Evolutionary conservation across 2,888 invertebrate species (phyloP).

Genomic region (Cheilosia impressa): DNA sequence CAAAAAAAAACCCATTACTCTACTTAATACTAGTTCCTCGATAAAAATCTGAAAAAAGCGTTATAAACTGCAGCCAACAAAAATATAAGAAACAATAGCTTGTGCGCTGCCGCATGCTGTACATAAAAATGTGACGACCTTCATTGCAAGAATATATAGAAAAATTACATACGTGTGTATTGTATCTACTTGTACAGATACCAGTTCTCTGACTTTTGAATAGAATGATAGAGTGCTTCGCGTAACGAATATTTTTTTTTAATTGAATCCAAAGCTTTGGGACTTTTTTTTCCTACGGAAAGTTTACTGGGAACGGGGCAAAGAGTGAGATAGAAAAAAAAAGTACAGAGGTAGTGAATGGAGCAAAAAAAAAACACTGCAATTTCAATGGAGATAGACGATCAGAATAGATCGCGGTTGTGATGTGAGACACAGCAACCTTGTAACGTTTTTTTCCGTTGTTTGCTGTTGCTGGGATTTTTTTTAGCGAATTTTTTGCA

Average conservation of each 20-base stretch:
- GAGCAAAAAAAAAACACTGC: conserved; percentile 22
- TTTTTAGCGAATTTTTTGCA: conserved; percentile 9
- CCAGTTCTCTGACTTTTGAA: conserved; percentile 75
- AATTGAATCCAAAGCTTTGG: conserved; percentile 69
- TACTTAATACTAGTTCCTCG: conserved; percentile 71
- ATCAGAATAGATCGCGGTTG: conserved; percentile 74
- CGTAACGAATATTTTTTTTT: conserved; percentile 57
- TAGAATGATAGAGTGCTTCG: conserved; percentile 75
- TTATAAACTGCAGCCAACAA: conserved; percentile 46
- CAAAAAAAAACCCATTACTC: conserved; percentile 65
- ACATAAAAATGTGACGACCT: conserved; percentile 71
- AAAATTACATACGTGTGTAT: conserved; percentile 20
- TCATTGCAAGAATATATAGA: conserved; percentile 68
- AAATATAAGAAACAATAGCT: conserved; percentile 68
- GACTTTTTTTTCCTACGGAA: conserved; percentile 41
- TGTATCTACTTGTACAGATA: conserved; percentile 59
- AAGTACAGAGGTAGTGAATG: conserved; percentile 12
- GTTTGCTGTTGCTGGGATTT: conserved; percentile 28
- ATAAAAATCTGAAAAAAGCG: conserved; percentile 64
- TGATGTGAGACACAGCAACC: conserved; percentile 75
- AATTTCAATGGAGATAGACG: conserved; percentile 73
- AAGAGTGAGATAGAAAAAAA: conserved; percentile 39
- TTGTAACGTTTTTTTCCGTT: conserved; percentile 66
- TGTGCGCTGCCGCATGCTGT: conserved; percentile 66
- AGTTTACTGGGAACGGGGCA: conserved; percentile 62